Conservation (phyloP, 2,888 invertebrate species). For the Iselma pallidipennis region DNA sequence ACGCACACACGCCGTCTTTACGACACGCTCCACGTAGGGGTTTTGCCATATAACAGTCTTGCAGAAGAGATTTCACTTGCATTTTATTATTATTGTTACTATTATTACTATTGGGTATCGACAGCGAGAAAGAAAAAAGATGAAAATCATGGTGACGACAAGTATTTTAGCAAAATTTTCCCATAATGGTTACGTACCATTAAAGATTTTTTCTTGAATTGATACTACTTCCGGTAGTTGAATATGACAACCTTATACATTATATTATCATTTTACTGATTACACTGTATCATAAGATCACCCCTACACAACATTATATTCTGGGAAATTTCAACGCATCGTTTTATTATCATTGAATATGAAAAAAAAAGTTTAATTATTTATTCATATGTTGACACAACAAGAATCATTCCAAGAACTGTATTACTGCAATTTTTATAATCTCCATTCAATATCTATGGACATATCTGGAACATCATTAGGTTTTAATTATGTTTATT, state of each 20-base stretch:
- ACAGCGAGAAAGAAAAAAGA: too few species aligned
- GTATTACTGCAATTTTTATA: background rate
- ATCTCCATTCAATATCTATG: background rate
- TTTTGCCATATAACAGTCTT: slow-evolving; percentile 16
- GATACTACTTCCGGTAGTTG: background rate
- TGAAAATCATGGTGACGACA: too few species aligned
- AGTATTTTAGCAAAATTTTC: background rate
- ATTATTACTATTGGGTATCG: too few species aligned
- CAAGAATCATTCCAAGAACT: background rate
- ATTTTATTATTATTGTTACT: slow-evolving; percentile 1
- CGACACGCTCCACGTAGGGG: slow-evolving; percentile 30
- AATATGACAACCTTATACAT: background rate
- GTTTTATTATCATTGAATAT: background rate
- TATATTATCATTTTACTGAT: background rate
- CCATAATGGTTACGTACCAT: background rate
- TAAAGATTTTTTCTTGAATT: too few species aligned
- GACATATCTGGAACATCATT: slow-evolving; percentile 35
- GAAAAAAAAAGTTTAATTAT: background rate
- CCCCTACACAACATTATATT: background rate
- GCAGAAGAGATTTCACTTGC: slow-evolving; percentile 13
- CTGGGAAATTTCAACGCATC: background rate
- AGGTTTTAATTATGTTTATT: slow-evolving; percentile 32
- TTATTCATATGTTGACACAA: background rate
- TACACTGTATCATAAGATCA: background rate
- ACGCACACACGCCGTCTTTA: slow-evolving; percentile 28